A percentile compares a stretch with the other conserved stretches of the same genome.
phyloP scores from a whole-genome alignment of 1,140 invertebrate species.

The Drosophila arawakana region DNA sequence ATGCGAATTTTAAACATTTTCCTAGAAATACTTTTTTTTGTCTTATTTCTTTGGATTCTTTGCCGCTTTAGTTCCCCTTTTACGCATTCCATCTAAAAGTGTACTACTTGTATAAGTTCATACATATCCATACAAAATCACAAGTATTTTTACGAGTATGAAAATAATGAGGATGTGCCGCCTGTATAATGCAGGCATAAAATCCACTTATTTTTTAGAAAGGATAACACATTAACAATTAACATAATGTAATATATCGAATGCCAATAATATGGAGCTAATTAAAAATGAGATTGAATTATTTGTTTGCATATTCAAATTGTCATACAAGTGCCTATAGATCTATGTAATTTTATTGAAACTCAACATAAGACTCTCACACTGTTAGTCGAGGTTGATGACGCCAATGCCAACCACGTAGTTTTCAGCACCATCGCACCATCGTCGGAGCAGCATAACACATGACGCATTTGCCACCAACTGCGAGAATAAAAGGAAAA shows the following conservation, averaged over 20 bases:
- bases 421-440: constrained; percentile 15
- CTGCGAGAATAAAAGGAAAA: constrained; percentile 43
- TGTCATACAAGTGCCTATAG: neutral
- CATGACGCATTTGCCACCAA: constrained; percentile 64
- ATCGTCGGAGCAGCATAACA: constrained; percentile 18
- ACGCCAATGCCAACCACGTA: constrained; percentile 34
- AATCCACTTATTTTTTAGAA: neutral
- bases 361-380: neutral
- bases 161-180: neutral
- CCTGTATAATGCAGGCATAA: neutral
- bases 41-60: constrained; percentile 9
- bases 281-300: neutral
- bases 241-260: no score
- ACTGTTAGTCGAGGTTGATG: constrained; percentile 10
- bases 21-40: constrained; percentile 57
- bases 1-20: constrained; percentile 72
- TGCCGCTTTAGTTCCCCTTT: neutral
- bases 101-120: neutral
- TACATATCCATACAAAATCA: neutral
- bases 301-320: no score
- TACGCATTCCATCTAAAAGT: constrained; percentile 1
- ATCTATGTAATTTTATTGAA: neutral
- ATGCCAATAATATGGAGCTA: no score
- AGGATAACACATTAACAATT: neutral
- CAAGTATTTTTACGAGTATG: neutral